Percentiles rank a stretch among this genome's conserved stretches.
Conservation (phyloP, 1,140 invertebrate species). For the Wasmannia auropunctata region DNA sequence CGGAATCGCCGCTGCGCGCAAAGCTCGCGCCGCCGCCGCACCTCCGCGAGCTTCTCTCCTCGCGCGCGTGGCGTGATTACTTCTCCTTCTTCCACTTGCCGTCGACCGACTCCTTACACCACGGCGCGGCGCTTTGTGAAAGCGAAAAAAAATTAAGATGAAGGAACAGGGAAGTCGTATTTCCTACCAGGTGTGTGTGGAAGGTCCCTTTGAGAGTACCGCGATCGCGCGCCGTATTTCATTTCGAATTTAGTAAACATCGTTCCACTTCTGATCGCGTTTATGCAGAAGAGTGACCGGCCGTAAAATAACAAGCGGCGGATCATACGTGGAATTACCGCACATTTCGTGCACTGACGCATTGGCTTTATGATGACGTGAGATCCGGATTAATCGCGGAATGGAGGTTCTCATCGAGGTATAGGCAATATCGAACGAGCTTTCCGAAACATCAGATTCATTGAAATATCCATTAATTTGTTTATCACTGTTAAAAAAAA, state of each 20-base stretch:
- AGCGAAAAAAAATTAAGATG: conserved; percentile 41
- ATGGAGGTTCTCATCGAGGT: not conserved
- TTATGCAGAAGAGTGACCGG: conserved; percentile 44
- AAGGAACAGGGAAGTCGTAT: conserved; percentile 69
- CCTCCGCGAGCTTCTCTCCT: not conserved
- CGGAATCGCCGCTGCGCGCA: conserved; percentile 32
- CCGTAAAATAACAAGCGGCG: conserved; percentile 29
- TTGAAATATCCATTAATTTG: not conserved
- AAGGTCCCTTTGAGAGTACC: conserved; percentile 60
- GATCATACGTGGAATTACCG: conserved; percentile 5
- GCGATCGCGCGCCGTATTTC: conserved; percentile 64
- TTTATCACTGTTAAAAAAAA: too few species aligned
- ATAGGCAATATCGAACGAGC: not conserved
- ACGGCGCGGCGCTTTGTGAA: conserved; percentile 37
- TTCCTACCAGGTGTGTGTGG: conserved; percentile 60
- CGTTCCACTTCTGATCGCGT: conserved; percentile 42
- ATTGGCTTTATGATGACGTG: not conserved
- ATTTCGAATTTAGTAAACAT: conserved; percentile 58
- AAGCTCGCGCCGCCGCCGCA: not conserved
- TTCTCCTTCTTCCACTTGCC: not conserved
- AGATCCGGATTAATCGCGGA: not conserved
- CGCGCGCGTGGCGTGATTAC: not conserved
- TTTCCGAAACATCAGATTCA: not conserved
- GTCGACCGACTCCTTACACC: not conserved
- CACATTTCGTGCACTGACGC: not conserved